A percentile compares a stretch with the other conserved stretches of the same genome.
These are phyloP conservation scores for Sinotaia quadrata DNA, from an alignment of 2,888 invertebrate genomes.

Conservation along the genomic window DNA sequence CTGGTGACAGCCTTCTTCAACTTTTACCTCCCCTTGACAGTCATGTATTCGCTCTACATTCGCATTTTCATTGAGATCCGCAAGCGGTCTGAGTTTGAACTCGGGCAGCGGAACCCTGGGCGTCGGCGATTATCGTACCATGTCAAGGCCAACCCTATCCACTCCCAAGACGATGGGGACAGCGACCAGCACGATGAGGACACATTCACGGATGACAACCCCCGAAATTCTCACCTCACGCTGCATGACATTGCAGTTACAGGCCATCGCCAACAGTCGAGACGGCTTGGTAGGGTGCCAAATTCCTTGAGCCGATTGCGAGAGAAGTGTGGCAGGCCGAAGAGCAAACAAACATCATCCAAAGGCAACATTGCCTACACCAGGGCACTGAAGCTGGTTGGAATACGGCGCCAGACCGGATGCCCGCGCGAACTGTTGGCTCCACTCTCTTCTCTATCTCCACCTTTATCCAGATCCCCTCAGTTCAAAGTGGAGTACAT, in stretches of 20 bases:
- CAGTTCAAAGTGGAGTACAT: slow-evolving; percentile 60
- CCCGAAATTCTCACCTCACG: slow-evolving; percentile 5
- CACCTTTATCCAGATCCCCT: slow-evolving; percentile 5
- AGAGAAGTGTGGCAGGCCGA: slow-evolving; percentile 19
- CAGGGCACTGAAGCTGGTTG: slow-evolving; percentile 34
- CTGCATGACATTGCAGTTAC: not conserved
- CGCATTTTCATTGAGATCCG: slow-evolving; percentile 74
- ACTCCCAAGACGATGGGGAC: slow-evolving; percentile 27
- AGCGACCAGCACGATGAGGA: slow-evolving; percentile 43
- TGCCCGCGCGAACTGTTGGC: slow-evolving; percentile 8
- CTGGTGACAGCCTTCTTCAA: slow-evolving; percentile 74
- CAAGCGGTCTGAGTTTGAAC: slow-evolving; percentile 71
- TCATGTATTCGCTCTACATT: slow-evolving; percentile 74
- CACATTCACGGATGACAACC: slow-evolving; percentile 34
- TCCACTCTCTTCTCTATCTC: slow-evolving; percentile 7
- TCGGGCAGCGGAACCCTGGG: slow-evolving; percentile 63
- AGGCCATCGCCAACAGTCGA: not conserved
- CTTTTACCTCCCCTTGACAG: slow-evolving; percentile 74
- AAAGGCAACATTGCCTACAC: not conserved
- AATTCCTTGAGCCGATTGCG: slow-evolving; percentile 2
- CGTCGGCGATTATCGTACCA: slow-evolving; percentile 34
- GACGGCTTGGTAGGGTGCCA: slow-evolving; percentile 3
- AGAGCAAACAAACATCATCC: slow-evolving; percentile 21
- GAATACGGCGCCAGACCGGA: slow-evolving; percentile 21
- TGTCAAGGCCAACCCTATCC: slow-evolving; percentile 28